These are phyloP conservation scores for Chelmon rostratus DNA, from an alignment of 2,797 vertebrate species.

Conservation along the genomic window DNA sequence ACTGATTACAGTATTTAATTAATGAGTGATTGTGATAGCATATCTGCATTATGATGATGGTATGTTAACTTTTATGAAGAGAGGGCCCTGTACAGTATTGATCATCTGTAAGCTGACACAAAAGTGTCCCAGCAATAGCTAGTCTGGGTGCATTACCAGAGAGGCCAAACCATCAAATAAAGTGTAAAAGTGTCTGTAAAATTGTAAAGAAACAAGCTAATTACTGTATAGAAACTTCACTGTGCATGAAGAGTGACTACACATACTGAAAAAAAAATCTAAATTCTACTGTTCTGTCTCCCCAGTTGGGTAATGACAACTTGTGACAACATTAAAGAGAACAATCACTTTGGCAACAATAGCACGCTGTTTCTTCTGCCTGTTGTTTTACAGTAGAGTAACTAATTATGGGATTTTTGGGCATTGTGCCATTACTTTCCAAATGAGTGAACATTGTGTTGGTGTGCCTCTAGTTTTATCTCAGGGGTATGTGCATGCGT, in stretches of 20 bases:
- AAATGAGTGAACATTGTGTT: constrained; percentile 74
- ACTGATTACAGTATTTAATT: constrained; percentile 1
- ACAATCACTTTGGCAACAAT: constrained; percentile 2
- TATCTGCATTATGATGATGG: neutral
- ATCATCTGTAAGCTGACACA: neutral
- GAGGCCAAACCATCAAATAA: neutral
- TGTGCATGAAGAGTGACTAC: neutral
- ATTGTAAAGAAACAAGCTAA: neutral
- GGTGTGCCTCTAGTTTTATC: constrained; percentile 49
- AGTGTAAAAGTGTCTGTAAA: neutral
- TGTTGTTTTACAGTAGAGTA: constrained; percentile 77
- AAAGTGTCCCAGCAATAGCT: neutral
- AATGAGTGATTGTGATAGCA: neutral
- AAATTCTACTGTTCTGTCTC: neutral
- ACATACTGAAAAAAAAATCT: neutral
- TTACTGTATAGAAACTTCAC: neutral
- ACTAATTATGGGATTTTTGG: constrained; percentile 70
- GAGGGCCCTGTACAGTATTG: neutral
- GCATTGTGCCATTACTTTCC: constrained; percentile 66
- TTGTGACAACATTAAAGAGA: neutral
- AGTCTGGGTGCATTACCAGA: neutral
- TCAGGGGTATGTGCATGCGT: constrained; percentile 47
- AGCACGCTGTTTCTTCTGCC: constrained; percentile 17
- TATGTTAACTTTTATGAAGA: neutral
- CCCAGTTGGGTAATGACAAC: neutral